Evolutionary conservation across 2,797 vertebrate genomes (phyloP).

Genomic region (Anguilla anguilla): DNA sequence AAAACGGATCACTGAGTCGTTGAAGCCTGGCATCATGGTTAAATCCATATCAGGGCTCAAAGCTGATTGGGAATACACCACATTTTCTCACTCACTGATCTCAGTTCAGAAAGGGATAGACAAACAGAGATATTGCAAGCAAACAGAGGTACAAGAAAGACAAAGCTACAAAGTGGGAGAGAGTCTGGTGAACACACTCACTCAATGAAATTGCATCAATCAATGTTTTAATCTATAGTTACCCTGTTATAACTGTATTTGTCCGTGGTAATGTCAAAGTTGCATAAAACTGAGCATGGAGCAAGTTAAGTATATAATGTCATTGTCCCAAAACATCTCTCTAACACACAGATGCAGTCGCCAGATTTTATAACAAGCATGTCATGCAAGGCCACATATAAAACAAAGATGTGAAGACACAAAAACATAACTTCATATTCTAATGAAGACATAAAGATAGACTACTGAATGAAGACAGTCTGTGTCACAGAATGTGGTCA

Average conservation of each 20-base stretch:
- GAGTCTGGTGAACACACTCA: not conserved
- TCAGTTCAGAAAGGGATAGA: not conserved
- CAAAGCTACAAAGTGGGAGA: not conserved
- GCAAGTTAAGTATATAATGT: not conserved
- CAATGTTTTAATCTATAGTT: not conserved
- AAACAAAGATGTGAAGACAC: too few relatives aligned
- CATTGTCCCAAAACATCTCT: too few relatives aligned
- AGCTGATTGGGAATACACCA: slow-evolving; percentile 32
- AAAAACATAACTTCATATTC: not conserved
- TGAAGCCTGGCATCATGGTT: slow-evolving; percentile 13
- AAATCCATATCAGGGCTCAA: slow-evolving; percentile 5
- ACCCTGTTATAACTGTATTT: not conserved
- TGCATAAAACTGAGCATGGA: not conserved
- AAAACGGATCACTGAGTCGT: slow-evolving; percentile 13
- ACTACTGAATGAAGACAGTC: not conserved
- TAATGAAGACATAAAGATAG: not conserved
- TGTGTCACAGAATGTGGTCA: not conserved
- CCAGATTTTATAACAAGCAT: too few relatives aligned
- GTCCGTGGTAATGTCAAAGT: not conserved
- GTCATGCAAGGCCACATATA: too few relatives aligned
- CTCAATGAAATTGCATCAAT: not conserved
- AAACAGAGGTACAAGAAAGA: not conserved
- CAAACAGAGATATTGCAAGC: not conserved
- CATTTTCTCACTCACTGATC: not conserved
- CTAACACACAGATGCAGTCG: not conserved